phyloP scores from a whole-genome alignment of 2,888 invertebrate species.

The Eubasilissa splendida region DNA sequence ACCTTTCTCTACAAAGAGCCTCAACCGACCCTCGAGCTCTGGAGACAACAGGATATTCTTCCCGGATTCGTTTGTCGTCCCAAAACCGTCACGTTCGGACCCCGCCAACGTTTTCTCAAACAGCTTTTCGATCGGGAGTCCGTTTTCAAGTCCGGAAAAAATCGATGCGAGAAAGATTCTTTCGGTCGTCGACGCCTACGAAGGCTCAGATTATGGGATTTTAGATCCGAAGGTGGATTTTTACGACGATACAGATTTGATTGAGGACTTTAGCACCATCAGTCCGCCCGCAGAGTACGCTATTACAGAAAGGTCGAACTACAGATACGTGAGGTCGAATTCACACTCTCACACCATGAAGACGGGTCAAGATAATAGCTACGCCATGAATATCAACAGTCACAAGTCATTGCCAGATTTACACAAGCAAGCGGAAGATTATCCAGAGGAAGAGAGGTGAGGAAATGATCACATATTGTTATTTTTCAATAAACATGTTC shows the following conservation, averaged over 20 bases:
- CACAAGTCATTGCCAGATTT: slow-evolving; percentile 90
- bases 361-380: slow-evolving; percentile 65
- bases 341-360: slow-evolving; percentile 76
- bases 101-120: slow-evolving; percentile 57
- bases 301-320: slow-evolving; percentile 61
- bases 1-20: slow-evolving; percentile 41
- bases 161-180: slow-evolving; percentile 56
- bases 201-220: slow-evolving; percentile 58
- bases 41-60: slow-evolving; percentile 71
- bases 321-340: slow-evolving; percentile 72
- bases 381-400: slow-evolving; percentile 75
- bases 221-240: slow-evolving; percentile 35
- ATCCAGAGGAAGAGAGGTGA: slow-evolving; percentile 60
- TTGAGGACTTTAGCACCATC: slow-evolving; percentile 73
- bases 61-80: slow-evolving; percentile 71
- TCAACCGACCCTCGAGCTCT: slow-evolving; percentile 65
- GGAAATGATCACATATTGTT: background rate
- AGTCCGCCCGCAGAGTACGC: slow-evolving; percentile 84
- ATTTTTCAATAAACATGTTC: background rate
- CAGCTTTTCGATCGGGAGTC: slow-evolving; percentile 61
- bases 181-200: slow-evolving; percentile 56
- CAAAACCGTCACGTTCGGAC: slow-evolving; percentile 59
- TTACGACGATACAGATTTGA: slow-evolving; percentile 61
- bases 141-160: slow-evolving; percentile 67
- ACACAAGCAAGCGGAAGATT: slow-evolving; percentile 74